phyloP scores from a whole-genome alignment of 1,140 invertebrate species.

The Drosophila triauraria region DNA sequence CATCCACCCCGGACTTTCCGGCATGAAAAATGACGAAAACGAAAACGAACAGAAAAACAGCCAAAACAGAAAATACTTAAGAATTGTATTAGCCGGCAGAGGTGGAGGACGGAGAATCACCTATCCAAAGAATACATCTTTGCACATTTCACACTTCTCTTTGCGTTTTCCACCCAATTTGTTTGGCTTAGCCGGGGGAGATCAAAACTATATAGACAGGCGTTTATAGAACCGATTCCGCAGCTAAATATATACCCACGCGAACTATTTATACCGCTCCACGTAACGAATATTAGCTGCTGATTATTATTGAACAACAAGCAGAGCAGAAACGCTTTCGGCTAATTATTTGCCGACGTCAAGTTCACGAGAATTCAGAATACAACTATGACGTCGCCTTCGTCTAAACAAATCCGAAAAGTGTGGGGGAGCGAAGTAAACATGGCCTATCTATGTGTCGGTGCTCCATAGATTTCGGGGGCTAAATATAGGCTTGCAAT shows the following conservation, averaged over 20 bases:
- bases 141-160: conserved; percentile 10
- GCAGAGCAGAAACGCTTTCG: conserved; percentile 69
- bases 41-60: conserved; percentile 20
- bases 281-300: conserved; percentile 73
- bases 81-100: conserved; percentile 53
- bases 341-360: conserved; percentile 73
- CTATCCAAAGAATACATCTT: conserved; percentile 29
- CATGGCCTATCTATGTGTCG: conserved; percentile 57
- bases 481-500: conserved; percentile 62
- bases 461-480: conserved; percentile 27
- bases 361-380: conserved; percentile 71
- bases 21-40: conserved; percentile 64
- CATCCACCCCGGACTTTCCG: conserved; percentile 55
- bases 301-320: conserved; percentile 66
- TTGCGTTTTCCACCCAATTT: conserved; percentile 36
- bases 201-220: conserved; percentile 38
- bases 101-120: conserved; percentile 12
- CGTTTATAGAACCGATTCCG: conserved; percentile 17
- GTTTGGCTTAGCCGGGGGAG: conserved; percentile 55
- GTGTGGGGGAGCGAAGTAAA: conserved; percentile 50
- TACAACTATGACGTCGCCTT: conserved; percentile 65
- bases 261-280: conserved; percentile 67
- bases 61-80: conserved; percentile 35
- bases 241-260: conserved; percentile 58
- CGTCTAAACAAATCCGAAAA: conserved; percentile 48